Evolutionary conservation across 2,888 invertebrate species (phyloP), one percentile per base, ranked within the genome.

Genomic region (Portevinia maculata): DNA sequence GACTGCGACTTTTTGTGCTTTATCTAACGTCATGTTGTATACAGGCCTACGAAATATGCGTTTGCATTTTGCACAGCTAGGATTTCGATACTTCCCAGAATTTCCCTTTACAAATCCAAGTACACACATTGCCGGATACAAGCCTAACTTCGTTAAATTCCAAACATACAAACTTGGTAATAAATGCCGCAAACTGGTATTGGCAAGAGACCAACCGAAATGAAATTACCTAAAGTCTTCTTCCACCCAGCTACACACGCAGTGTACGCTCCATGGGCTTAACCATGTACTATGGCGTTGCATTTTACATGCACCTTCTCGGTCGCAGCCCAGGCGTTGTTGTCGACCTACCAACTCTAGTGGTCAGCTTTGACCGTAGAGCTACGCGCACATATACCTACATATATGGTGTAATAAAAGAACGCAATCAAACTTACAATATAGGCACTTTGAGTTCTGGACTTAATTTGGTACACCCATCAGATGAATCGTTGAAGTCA

Each of bases 401-500:
- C 64, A 69, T 69, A 64, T 60, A 55, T 60, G 62, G 52, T 64
- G 79, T 70, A 81, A 81, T 81, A 81, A 81, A 81, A 69, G 69
- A 76, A 81, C 70, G 79, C 76, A 81, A 81, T 81, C 79, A 81
- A 81, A 81, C 69, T 81, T 76, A 75, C 75, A 75, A 81, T 81
- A 81, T 70, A 59, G 70, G 62, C 75, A 81, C 79, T 81, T 81
- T 70, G 70, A 75, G 69, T 81, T 81, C 75, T 81, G 44, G 64
- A 81, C 79, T 81, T 81, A 76, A 81, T 76, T 81, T 81, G 75
- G 79, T 81, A 81, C 79, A 75, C 79, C 69, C 74, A 81, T 81
- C 79, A 57, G 79, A 75, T 52, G 64, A 69, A 75, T 69, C 52
- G 60, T 19, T 55, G 48, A 69, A 52, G 69, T 62, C 55, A 67